These are phyloP conservation scores for Tipula helvola DNA, from an alignment of 2,888 invertebrate genomes.

Conservation along the genomic window DNA sequence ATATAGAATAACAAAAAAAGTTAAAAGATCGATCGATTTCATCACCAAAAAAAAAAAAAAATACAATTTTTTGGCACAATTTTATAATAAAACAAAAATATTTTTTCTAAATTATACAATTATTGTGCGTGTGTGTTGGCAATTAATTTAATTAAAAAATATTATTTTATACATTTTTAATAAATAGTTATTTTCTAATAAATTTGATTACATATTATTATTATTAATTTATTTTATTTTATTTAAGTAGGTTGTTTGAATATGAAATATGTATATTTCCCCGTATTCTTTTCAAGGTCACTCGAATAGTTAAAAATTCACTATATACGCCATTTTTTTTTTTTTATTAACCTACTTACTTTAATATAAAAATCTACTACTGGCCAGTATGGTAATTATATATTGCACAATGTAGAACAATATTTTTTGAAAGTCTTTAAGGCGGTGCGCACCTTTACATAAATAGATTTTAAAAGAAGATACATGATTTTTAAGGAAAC, in stretches of 20 bases:
- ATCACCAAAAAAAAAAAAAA: not conserved
- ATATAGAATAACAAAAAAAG: not conserved
- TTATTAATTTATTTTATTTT: not conserved
- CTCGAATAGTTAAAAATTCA: not conserved
- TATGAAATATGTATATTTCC: not conserved
- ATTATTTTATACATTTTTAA: not conserved
- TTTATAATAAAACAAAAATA: not conserved
- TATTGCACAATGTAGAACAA: not conserved
- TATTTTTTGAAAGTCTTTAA: not conserved
- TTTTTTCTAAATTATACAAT: not conserved
- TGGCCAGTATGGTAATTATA: not conserved
- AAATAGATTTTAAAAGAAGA: not conserved
- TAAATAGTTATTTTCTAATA: not conserved
- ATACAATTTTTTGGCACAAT: not conserved
- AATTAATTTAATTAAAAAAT: not conserved
- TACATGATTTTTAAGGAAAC: not conserved
- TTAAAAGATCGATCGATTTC: not conserved
- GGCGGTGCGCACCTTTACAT: not conserved
- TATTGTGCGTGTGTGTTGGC: not conserved
- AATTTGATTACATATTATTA: not conserved
- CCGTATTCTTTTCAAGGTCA: not conserved
- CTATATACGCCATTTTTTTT: not conserved
- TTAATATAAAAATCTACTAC: not conserved
- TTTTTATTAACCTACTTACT: not conserved
- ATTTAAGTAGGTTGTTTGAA: not conserved